Base-by-base conservation (phyloP, 2,888 invertebrate species). In the Lasioglossum figueresi region DNA sequence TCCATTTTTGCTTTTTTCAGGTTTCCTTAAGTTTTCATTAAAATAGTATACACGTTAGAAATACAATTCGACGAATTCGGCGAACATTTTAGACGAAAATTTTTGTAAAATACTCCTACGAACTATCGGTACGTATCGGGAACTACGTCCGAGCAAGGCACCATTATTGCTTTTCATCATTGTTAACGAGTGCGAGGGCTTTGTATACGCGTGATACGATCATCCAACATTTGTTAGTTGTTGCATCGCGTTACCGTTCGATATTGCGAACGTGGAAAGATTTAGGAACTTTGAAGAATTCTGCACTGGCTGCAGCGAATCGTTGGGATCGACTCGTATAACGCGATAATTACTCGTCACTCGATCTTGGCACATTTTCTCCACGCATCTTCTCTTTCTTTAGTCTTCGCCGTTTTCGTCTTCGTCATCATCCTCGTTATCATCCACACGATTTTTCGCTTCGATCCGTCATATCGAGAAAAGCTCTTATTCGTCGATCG, bases 21-120 rank as follows among this genome's bases (percentile, higher is more conserved):
- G 23, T 79, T 79, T 23, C 27, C 59, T 34, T 73, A 77, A 43
- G 63, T 75, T 40, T 72, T 72, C 72, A 19, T 45, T 59, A 63
- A 71, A 76, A 76, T 63, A 31, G 70, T 71, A 70, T 84, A 80
- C 70, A 73, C 59, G 59, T 81, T 84, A 74, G 71, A 84, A 77
- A 81, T 85, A 84, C 23, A 80, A 82, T 83, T 85, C 85, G 85
- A 85, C 76, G 76, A 85, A 80, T 84, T 85, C 84, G 84, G 84
- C 85, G 85, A 84, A 76, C 31, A 70, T 84, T 80, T 63, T 73
- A 56, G 19, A 74, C 59, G 27, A 43, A 48, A 40, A 63, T 63
- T 77, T 34, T 23, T 16, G 19, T 80, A 71, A 80, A 48, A 56
- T 48, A 63, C 31, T 63, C 63, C 63, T 63, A 40, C 79, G 40